Conservation (phyloP, 2,888 invertebrate genomes). For the Epiblema foenella region DNA sequence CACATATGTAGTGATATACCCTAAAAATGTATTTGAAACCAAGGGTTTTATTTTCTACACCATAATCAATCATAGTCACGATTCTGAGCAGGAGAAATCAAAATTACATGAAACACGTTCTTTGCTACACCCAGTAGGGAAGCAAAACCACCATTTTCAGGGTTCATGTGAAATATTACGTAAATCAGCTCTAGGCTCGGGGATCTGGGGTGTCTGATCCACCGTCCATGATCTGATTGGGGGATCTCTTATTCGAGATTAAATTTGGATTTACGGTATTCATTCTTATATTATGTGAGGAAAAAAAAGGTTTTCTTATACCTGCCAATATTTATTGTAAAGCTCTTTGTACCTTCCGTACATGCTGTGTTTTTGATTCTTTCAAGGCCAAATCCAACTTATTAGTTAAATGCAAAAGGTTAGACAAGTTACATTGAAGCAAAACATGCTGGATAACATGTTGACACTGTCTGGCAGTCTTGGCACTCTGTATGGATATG, state of each 20-base stretch:
- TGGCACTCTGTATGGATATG: constrained; percentile 68
- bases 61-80: no score
- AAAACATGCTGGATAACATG: constrained; percentile 71
- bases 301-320: background rate
- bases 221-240: no score
- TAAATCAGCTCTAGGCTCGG: no score
- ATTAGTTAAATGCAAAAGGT: constrained; percentile 81
- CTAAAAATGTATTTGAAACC: no score
- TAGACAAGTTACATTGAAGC: constrained; percentile 83
- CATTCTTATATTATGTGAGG: background rate
- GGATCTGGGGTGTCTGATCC: no score
- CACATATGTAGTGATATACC: no score
- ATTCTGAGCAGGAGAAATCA: no score
- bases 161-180: no score
- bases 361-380: constrained; percentile 85
- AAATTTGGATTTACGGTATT: background rate
- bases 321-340: constrained; percentile 57
- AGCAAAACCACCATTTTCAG: no score
- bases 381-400: constrained; percentile 83
- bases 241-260: background rate
- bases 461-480: constrained; percentile 76
- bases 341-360: constrained; percentile 81
- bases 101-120: no score
- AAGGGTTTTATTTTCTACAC: no score
- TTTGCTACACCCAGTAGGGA: no score